A percentile compares a stretch with the other conserved stretches of the same genome.
Conservation (phyloP, 2,888 invertebrate species). For the Drosophila peninsularis region DNA sequence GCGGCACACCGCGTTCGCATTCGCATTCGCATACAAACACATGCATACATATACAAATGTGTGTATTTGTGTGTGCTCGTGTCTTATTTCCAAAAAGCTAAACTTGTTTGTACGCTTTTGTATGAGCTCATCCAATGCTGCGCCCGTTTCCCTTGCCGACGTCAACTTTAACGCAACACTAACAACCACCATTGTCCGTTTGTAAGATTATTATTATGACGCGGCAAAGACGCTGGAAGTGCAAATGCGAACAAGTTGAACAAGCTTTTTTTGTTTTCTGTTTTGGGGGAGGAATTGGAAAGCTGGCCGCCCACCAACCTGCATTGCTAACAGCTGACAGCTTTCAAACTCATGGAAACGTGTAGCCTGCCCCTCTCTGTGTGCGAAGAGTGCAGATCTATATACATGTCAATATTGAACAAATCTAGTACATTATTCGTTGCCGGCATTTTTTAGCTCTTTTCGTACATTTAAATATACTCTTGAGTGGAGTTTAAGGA, state of each 20-base stretch:
- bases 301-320: slow-evolving; percentile 29
- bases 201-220: slow-evolving; percentile 46
- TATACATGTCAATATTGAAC: not conserved
- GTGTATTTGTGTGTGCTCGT: slow-evolving; percentile 22
- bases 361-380: slow-evolving; percentile 13
- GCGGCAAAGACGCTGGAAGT: slow-evolving; percentile 72
- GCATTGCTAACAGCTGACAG: slow-evolving; percentile 52
- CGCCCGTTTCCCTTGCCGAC: slow-evolving; percentile 39
- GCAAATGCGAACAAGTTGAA: slow-evolving; percentile 51
- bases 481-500: not conserved
- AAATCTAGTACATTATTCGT: slow-evolving; percentile 20
- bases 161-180: slow-evolving; percentile 20
- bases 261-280: slow-evolving; percentile 44
- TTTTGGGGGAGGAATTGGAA: slow-evolving; percentile 54
- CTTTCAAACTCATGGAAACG: slow-evolving; percentile 18
- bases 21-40: slow-evolving; percentile 16
- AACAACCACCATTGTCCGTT: slow-evolving; percentile 19
- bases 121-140: slow-evolving; percentile 72
- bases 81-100: slow-evolving; percentile 72
- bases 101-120: slow-evolving; percentile 72
- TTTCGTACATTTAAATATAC: slow-evolving; percentile 13
- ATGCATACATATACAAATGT: not conserved
- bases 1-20: slow-evolving; percentile 37
- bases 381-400: slow-evolving; percentile 40
- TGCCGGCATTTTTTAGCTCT: slow-evolving; percentile 27